phyloP scores from a whole-genome alignment of 2,113 vertebrate genomes.

The Hemiprocne comata region DNA sequence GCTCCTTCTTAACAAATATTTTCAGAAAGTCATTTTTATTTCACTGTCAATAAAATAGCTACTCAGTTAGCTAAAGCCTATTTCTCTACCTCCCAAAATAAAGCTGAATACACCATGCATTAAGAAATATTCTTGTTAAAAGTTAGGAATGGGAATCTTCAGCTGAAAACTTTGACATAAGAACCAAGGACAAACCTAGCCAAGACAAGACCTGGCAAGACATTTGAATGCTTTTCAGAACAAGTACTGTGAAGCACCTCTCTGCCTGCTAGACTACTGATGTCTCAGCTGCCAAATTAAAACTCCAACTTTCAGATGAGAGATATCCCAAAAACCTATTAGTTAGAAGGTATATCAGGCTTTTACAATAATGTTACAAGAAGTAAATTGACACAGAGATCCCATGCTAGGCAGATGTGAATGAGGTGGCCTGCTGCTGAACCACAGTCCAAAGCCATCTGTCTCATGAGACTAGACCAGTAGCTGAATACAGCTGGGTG shows the following conservation, averaged over 20 bases:
- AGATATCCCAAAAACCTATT: background rate
- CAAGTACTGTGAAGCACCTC: background rate
- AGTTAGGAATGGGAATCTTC: background rate
- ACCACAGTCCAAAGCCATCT: background rate
- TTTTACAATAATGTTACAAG: background rate
- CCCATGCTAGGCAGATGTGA: background rate
- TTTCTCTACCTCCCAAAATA: background rate
- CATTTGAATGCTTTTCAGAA: background rate
- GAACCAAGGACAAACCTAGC: background rate
- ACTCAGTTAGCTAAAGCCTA: background rate
- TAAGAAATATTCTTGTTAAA: background rate
- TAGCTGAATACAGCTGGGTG: background rate
- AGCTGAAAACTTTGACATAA: background rate
- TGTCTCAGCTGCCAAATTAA: background rate
- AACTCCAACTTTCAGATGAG: background rate
- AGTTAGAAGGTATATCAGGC: background rate
- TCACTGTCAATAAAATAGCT: background rate
- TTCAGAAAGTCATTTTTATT: constrained; percentile 39
- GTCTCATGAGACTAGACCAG: accelerated
- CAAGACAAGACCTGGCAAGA: background rate
- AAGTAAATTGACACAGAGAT: background rate
- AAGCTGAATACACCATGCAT: background rate
- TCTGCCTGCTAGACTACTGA: background rate
- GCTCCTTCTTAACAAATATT: constrained; percentile 28
- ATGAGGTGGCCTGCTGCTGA: background rate